Percentiles rank a stretch among this genome's conserved stretches.
phyloP scores from a whole-genome alignment of 2,797 vertebrate species.

The Aplochiton taeniatus region DNA sequence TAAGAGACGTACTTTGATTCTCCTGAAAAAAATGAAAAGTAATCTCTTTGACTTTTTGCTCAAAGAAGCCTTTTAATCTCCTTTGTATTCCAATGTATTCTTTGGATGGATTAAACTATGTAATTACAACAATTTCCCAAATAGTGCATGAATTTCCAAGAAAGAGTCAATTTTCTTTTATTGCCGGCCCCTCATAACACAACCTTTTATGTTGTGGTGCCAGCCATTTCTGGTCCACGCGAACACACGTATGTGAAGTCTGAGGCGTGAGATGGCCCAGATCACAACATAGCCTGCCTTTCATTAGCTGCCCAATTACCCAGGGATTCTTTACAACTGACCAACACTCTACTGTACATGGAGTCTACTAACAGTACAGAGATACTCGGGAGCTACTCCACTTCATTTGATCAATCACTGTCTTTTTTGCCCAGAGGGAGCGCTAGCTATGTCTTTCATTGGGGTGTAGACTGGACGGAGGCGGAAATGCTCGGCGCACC shows the following conservation, averaged over 20 bases:
- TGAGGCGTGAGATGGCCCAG: slow-evolving; percentile 19
- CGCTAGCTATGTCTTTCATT: neutral
- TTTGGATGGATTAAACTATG: slow-evolving; percentile 21
- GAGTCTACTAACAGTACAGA: neutral
- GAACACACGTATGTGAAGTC: neutral
- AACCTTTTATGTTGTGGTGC: slow-evolving; percentile 44
- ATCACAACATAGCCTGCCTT: slow-evolving; percentile 23
- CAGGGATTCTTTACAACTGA: slow-evolving; percentile 18
- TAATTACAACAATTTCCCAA: slow-evolving; percentile 58
- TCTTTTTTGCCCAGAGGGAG: slow-evolving; percentile 12
- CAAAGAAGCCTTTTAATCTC: neutral
- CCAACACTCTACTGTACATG: slow-evolving; percentile 20
- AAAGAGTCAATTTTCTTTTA: slow-evolving; percentile 59
- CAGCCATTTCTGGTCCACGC: slow-evolving; percentile 34
- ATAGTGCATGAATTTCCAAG: slow-evolving; percentile 55
- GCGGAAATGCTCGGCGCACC: slow-evolving; percentile 14
- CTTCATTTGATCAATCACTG: slow-evolving; percentile 14
- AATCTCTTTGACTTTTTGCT: neutral
- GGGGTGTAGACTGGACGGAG: slow-evolving; percentile 15
- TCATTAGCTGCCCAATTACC: slow-evolving; percentile 24
- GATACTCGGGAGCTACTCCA: slow-evolving; percentile 3
- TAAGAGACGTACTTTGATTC: slow-evolving; percentile 7
- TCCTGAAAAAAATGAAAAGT: slow-evolving; percentile 21
- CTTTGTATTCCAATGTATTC: slow-evolving; percentile 8
- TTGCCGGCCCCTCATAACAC: slow-evolving; percentile 27